phyloP scores from a whole-genome alignment of 2,888 invertebrate species.

The Drosophila kanekoi region DNA sequence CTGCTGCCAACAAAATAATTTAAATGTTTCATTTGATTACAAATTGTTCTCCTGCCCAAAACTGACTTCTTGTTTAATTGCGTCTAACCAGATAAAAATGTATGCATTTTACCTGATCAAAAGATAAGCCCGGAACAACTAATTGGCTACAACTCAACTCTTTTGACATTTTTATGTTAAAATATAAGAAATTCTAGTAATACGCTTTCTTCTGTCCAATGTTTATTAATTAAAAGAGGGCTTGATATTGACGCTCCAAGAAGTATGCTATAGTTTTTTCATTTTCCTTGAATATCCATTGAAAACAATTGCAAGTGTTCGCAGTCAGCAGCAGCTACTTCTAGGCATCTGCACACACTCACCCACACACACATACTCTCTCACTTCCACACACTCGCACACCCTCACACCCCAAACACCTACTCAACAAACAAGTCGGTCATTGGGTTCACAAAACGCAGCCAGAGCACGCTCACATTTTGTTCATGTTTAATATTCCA shows the following conservation, averaged over 20 bases:
- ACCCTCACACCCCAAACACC: not conserved
- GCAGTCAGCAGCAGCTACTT: slow-evolving; percentile 26
- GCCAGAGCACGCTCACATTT: slow-evolving; percentile 51
- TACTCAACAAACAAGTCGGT: slow-evolving; percentile 66
- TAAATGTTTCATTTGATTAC: slow-evolving; percentile 80
- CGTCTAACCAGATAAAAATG: slow-evolving; percentile 17
- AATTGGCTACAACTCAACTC: not conserved
- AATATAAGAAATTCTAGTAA: not conserved
- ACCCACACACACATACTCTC: not conserved
- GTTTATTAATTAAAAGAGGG: not conserved
- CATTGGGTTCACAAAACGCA: slow-evolving; percentile 64
- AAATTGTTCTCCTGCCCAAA: slow-evolving; percentile 45
- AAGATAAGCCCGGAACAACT: slow-evolving; percentile 5
- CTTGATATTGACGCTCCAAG: not conserved
- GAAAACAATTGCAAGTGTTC: slow-evolving; percentile 62
- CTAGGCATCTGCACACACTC: slow-evolving; percentile 26
- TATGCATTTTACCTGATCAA: slow-evolving; percentile 18
- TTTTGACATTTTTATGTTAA: slow-evolving; percentile 20
- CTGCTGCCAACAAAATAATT: slow-evolving; percentile 72
- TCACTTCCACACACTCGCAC: not conserved
- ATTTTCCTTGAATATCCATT: slow-evolving; percentile 29
- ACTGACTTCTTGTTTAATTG: slow-evolving; percentile 46
- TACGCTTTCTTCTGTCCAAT: no score
- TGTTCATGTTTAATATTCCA: slow-evolving; percentile 58
- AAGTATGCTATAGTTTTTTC: slow-evolving; percentile 22